Base-by-base conservation (phyloP, 2,797 vertebrate species). In the Diglossa cyanea region DNA sequence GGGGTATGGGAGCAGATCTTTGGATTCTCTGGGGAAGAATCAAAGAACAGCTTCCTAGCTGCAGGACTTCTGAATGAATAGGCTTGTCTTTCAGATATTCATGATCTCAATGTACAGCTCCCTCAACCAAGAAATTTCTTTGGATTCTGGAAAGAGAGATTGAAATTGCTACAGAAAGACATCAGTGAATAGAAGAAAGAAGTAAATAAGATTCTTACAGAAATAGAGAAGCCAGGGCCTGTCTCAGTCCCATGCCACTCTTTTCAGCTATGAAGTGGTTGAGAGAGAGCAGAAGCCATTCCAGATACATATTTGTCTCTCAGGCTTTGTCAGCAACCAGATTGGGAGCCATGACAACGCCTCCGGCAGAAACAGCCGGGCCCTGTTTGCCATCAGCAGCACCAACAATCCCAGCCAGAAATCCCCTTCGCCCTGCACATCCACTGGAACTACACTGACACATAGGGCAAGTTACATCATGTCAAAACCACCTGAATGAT, bases 361-460 rank as follows among this genome's bases (percentile, higher is more conserved):
- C 7, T 3, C 23, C 68, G 60, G 25, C 35, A 79, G 42, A 28
- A 37, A n/a, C 5, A 47, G 20, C 25, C 4, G 0, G 13, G 5
- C 25, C 28, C 21, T 58, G 30, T 21, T 54, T 58, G 47, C 33
- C 68, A 15, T 35, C 61, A 88, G 40, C 35, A 74, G 8, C 21
- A 13, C 13, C 21, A 55, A 26, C 0, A 0, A n/a, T 3, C 30
- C 17, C 6, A 1, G 1, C 4, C 66, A 63, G 61, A 84, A 9
- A 23, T 40, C 17, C 45, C 11, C 28, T 57, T 65, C 0, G 0
- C 11, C 18, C 47, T 40, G n/a, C 35, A 65, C 3, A 2, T 18
- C 62, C 3, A 0, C 28, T 50, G 37, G 28, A 68, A 24, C 8
- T 25, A 13, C 13, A 30, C 12, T 50, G 50, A 61, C 21, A 24